Base-by-base conservation (phyloP, 2,113 vertebrate genomes). In the Boleophthalmus pectinirostris region DNA sequence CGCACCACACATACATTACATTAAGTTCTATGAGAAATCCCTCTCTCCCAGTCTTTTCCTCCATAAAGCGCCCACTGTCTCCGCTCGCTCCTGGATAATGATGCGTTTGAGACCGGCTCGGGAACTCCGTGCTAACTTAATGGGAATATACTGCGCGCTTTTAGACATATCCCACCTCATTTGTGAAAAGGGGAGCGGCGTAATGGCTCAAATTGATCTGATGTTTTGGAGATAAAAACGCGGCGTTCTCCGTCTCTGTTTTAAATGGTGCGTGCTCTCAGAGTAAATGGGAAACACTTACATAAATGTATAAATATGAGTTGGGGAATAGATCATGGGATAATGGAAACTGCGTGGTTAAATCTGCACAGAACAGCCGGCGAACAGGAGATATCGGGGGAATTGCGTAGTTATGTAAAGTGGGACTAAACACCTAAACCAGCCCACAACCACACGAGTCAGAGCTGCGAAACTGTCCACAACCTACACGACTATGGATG, bases 141-240 rank as follows among this genome's bases (percentile, higher is more conserved):
- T 64, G 61, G 16, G 61, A 38, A 64, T 64, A n/a, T 64, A 64
- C 38, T 18, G 33, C 16, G 10, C 33, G 61, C 33, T 64, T 64
- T 38, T n/a, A 38, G 33, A 64, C 20, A 33, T 64, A 64, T n/a
- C 38, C 33, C 61, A 20, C 33, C 38, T 64, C 61, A 43, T 64
- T 64, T 64, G 29, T 38, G 61, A 20, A n/a, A n/a, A 38, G 29
- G 10, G 29, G 33, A 33, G 58, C 29, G 3, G 61, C 29, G 16
- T 38, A 64, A 64, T 64, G 61, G 29, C 18, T 64, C 29, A 64
- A 64, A 38, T 64, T 64, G 61, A 64, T 64, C 29, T 43, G 38
- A 64, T 64, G 61, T 64, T 64, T 64, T 18, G 61, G 33, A 64
- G 61, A 64, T 64, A 64, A 64, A 58, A 64, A n/a, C 7, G 61